Evolutionary conservation across 2,888 invertebrate genomes (phyloP).

Genomic region (Sycophila texana): DNA sequence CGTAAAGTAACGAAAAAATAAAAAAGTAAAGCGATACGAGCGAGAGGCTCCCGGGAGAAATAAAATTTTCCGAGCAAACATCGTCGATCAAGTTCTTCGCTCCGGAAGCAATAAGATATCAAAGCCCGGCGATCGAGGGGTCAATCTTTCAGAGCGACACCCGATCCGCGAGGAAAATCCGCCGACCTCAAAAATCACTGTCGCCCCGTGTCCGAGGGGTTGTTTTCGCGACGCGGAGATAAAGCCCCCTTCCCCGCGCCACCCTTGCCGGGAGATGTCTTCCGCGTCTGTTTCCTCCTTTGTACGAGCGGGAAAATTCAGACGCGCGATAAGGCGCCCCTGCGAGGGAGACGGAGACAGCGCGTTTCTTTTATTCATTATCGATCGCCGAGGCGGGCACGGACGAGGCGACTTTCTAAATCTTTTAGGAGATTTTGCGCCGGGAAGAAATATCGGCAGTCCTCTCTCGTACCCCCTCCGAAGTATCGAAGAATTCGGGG

Average conservation of each 20-base stretch:
- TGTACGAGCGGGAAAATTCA: constrained; percentile 24
- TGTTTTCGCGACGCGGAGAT: constrained; percentile 14
- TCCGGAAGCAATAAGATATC: no score
- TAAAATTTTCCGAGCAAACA: no score
- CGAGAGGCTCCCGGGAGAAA: no score
- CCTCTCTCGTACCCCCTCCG: no score
- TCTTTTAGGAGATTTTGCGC: constrained; percentile 28
- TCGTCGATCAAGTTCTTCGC: no score
- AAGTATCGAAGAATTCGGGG: constrained; percentile 2
- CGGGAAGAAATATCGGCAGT: not conserved
- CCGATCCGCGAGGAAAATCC: no score
- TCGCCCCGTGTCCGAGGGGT: constrained; percentile 7
- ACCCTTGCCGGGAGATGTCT: not conserved
- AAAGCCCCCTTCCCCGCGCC: not conserved
- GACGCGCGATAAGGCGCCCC: constrained; percentile 10
- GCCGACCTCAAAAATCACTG: not conserved
- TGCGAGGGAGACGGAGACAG: constrained; percentile 3
- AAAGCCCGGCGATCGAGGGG: no score
- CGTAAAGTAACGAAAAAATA: no score
- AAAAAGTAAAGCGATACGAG: no score
- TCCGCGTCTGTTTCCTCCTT: constrained; percentile 1
- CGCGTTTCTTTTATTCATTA: constrained; percentile 48
- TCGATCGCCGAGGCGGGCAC: not conserved
- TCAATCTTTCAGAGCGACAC: no score
- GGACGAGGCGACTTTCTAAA: constrained; percentile 16